Evolutionary conservation across 2,113 vertebrate species (phyloP).

Genomic region (Urocitellus parryii): DNA sequence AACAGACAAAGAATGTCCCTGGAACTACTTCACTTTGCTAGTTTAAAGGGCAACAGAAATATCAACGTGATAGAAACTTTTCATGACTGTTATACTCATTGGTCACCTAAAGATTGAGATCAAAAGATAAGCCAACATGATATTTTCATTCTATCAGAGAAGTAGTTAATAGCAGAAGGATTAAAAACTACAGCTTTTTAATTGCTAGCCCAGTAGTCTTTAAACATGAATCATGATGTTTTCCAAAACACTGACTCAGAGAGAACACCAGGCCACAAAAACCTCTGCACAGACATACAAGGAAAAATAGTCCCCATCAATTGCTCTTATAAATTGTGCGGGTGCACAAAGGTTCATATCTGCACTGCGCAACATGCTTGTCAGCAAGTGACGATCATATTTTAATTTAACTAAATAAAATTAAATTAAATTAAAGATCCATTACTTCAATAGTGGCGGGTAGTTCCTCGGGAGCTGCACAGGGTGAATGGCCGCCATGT

Average conservation of each 20-base stretch:
- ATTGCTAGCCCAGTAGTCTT: background rate
- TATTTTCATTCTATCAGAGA: background rate
- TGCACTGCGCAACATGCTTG: background rate
- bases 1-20: background rate
- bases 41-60: background rate
- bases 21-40: too few species aligned
- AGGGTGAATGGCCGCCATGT: background rate
- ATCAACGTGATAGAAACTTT: background rate
- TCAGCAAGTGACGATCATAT: background rate
- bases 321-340: background rate
- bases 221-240: background rate
- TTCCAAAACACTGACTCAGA: background rate
- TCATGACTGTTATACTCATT: background rate
- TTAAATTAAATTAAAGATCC: background rate
- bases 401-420: conserved; percentile 13
- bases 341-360: background rate
- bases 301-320: rapidly evolving
- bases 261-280: background rate
- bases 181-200: background rate
- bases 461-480: background rate
- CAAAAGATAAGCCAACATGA: background rate
- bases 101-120: background rate
- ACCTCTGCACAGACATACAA: rapidly evolving
- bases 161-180: background rate
- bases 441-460: background rate